A percentile compares a stretch with the other conserved stretches of the same genome.
Evolutionary conservation across 2,888 invertebrate genomes (phyloP).

Genomic region (Cosmia trapezina): DNA sequence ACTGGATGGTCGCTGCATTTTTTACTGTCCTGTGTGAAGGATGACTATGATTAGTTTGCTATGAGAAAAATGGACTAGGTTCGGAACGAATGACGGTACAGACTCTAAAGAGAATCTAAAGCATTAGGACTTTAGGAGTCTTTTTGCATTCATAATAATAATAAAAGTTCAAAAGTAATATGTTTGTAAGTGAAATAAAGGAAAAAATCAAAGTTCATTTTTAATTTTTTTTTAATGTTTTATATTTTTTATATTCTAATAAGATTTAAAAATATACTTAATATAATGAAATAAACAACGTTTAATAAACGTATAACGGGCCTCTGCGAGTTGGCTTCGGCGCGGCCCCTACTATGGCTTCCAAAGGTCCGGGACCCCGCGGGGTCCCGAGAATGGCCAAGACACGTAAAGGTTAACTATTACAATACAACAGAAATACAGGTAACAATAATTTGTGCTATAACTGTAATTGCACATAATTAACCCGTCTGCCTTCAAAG

Average conservation of each 20-base stretch:
- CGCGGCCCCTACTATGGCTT: too few species aligned
- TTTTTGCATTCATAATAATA: neutral
- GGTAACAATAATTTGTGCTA: neutral
- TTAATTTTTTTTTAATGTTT: too few species aligned
- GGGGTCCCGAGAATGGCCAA: too few species aligned
- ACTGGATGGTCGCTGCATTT: constrained; percentile 74
- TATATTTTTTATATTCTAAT: too few species aligned
- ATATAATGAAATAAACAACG: neutral
- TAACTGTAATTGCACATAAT: neutral
- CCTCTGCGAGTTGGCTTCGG: too few species aligned
- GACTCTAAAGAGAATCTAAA: neutral
- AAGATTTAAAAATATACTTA: too few species aligned
- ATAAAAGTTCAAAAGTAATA: too few species aligned
- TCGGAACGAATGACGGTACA: neutral
- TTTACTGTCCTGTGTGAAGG: constrained; percentile 73
- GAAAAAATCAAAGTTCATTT: too few species aligned
- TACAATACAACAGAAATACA: neutral
- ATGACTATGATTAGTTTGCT: constrained; percentile 61
- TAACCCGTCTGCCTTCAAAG: too few species aligned
- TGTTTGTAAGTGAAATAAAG: too few species aligned
- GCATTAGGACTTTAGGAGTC: neutral
- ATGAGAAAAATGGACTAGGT: constrained; percentile 43
- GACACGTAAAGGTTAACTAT: neutral
- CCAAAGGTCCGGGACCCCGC: too few species aligned
- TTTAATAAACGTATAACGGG: too few species aligned